Percentiles rank a stretch among this genome's conserved stretches.
Conservation (phyloP, 2,888 invertebrate species). For the Eristalis pertinax region DNA sequence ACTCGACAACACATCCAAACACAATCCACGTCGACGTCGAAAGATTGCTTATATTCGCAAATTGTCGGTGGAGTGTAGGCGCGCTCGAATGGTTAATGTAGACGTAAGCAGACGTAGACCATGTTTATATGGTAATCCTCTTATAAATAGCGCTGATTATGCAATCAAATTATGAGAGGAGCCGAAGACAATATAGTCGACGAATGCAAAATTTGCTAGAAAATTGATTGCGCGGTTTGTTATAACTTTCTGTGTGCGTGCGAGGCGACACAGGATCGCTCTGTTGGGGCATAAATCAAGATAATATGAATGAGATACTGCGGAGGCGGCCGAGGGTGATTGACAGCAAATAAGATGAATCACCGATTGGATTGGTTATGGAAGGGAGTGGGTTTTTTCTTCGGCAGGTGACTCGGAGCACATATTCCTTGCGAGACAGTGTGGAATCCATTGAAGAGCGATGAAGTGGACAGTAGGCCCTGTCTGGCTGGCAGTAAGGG, state of each 20-base stretch:
- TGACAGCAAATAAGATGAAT: not conserved
- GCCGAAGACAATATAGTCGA: not conserved
- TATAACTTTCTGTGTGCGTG: not conserved
- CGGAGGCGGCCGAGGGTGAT: not conserved
- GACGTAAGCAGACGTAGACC: constrained; percentile 53
- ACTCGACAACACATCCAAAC: no score
- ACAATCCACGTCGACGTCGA: not conserved
- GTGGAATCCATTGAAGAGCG: no score
- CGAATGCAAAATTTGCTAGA: constrained; percentile 38
- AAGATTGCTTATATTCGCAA: constrained; percentile 28
- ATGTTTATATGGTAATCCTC: constrained; percentile 64
- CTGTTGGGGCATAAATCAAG: not conserved
- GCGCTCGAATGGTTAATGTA: constrained; percentile 36
- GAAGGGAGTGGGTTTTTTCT: no score
- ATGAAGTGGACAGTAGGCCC: no score
- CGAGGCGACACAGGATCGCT: not conserved
- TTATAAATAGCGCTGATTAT: constrained; percentile 68
- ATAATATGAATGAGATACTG: not conserved
- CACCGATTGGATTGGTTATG: not conserved
- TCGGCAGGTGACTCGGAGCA: no score
- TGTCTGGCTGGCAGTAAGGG: no score
- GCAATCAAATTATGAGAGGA: constrained; percentile 58
- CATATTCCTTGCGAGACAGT: no score
- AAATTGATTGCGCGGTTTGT: constrained; percentile 37
- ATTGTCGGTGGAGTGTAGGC: not conserved